Evolutionary conservation across 2,888 invertebrate genomes (phyloP).

Genomic region (Scaptomyza flava): DNA sequence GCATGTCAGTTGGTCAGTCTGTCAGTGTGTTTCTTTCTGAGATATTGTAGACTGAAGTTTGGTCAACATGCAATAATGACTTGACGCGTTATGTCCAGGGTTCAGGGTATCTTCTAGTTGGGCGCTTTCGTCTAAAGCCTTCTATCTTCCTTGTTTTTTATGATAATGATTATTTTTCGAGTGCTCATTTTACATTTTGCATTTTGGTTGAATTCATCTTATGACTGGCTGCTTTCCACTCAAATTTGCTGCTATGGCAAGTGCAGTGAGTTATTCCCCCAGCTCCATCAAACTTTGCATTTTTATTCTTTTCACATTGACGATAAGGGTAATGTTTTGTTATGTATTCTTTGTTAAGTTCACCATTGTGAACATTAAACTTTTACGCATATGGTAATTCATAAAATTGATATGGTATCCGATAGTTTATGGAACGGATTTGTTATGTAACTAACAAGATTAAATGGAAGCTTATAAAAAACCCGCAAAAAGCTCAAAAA

Average conservation of each 20-base stretch:
- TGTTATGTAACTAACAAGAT: constrained; percentile 11
- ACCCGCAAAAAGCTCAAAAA: background rate
- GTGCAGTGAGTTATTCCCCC: constrained; percentile 11
- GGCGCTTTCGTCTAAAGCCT: no score
- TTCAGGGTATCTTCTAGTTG: no score
- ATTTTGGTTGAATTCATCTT: constrained; percentile 52
- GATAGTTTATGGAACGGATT: constrained; percentile 7
- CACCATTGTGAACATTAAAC: constrained; percentile 7
- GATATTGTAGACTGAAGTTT: no score
- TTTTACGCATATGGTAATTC: constrained; percentile 16
- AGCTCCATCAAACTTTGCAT: constrained; percentile 5
- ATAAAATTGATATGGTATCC: constrained; percentile 25
- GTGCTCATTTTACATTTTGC: constrained; percentile 64
- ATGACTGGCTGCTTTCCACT: constrained; percentile 24
- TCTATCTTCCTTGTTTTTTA: constrained; percentile 46
- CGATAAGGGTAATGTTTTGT: constrained; percentile 42
- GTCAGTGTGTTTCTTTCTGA: no score
- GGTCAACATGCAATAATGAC: no score
- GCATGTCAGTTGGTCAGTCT: no score
- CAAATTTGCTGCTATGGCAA: constrained; percentile 10
- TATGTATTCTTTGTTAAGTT: constrained; percentile 4
- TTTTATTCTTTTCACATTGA: constrained; percentile 25
- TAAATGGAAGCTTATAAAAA: constrained; percentile 9
- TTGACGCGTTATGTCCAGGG: no score
- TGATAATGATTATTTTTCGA: constrained; percentile 66